Conservation (phyloP, 2,797 vertebrate species). For the Pipistrellus nathusii region DNA sequence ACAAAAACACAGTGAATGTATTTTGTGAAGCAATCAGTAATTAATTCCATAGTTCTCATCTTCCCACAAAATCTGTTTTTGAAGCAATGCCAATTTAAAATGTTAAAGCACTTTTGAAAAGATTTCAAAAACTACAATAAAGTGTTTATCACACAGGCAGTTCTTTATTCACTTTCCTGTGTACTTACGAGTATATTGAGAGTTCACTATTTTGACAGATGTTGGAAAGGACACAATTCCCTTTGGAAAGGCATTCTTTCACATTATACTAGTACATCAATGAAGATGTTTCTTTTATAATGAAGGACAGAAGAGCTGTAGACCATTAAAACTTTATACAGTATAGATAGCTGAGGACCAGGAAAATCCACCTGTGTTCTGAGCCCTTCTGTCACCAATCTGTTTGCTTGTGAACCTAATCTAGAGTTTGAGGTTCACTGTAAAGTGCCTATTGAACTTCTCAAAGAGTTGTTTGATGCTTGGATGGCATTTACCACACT, state of each 20-base stretch:
- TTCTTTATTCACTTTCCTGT: not conserved
- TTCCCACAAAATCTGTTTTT: not conserved
- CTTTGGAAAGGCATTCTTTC: not conserved
- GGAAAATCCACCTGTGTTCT: not conserved
- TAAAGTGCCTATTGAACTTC: not conserved
- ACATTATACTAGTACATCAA: not conserved
- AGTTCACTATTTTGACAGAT: not conserved
- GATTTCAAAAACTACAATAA: not conserved
- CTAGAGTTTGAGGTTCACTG: not conserved
- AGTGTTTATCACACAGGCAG: not conserved
- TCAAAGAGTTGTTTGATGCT: not conserved
- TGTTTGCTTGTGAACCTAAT: not conserved
- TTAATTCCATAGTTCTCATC: not conserved
- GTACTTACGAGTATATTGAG: not conserved
- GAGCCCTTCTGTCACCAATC: not conserved
- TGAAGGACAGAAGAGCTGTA: not conserved
- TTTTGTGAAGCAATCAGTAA: slow-evolving; percentile 26
- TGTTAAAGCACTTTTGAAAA: not conserved
- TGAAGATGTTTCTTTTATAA: not conserved
- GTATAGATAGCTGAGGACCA: not conserved
- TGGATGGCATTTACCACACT: too few relatives aligned
- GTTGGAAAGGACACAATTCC: not conserved
- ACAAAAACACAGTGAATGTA: slow-evolving; percentile 32
- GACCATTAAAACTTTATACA: not conserved
- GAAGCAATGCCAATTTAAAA: slow-evolving; percentile 9